Conservation (phyloP, 2,888 invertebrate genomes). For the Terebella lapidaria region DNA sequence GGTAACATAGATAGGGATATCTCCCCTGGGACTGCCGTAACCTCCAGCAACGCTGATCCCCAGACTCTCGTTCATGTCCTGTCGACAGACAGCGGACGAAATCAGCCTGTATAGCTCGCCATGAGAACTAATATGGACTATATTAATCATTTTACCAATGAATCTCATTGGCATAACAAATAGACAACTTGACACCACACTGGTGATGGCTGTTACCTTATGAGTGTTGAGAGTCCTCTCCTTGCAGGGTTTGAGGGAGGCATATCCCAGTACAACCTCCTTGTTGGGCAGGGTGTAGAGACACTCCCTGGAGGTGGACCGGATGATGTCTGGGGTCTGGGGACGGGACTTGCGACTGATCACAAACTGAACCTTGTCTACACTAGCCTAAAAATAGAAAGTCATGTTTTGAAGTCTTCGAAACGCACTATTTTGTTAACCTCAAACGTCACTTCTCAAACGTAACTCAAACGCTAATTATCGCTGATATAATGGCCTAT, state of each 20-base stretch:
- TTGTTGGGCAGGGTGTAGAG: neutral
- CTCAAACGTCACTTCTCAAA: too few species aligned
- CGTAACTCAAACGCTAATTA: too few species aligned
- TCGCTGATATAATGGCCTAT: too few species aligned
- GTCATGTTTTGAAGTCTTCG: too few species aligned
- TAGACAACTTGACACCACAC: neutral
- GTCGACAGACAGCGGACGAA: neutral
- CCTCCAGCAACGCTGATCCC: slow-evolving; percentile 57
- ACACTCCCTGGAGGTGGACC: neutral
- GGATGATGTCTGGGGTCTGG: neutral
- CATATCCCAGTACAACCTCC: neutral
- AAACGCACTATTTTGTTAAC: too few species aligned
- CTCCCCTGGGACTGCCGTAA: slow-evolving; percentile 52
- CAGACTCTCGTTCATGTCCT: slow-evolving; percentile 42
- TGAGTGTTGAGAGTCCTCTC: neutral
- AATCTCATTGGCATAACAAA: neutral
- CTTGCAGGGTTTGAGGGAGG: neutral
- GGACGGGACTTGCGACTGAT: neutral
- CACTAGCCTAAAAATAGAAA: neutral
- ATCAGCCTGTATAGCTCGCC: too few species aligned
- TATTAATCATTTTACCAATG: neutral
- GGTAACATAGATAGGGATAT: slow-evolving; percentile 56
- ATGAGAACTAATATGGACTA: neutral
- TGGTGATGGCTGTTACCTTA: too few species aligned
- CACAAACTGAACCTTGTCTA: slow-evolving; percentile 4